phyloP scores from a whole-genome alignment of 2,797 vertebrate species.

The Sebastes elongatus region DNA sequence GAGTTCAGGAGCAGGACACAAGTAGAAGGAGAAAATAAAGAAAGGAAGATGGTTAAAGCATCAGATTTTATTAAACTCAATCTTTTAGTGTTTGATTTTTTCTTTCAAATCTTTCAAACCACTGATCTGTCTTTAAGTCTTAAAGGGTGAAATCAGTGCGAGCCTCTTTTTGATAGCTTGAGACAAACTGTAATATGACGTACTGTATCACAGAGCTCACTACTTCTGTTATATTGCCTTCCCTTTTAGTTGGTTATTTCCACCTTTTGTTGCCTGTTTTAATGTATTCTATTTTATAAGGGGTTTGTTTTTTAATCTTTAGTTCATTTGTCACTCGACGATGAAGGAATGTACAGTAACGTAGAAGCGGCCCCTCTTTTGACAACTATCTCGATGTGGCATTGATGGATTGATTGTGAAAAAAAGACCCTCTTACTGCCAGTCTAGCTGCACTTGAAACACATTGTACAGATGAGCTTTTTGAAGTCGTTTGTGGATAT shows the following conservation, averaged over 20 bases:
- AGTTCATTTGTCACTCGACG: constrained; percentile 4
- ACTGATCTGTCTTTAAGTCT: background rate
- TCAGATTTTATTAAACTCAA: background rate
- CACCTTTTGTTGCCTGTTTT: constrained; percentile 33
- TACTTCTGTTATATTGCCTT: constrained; percentile 11
- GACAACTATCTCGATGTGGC: background rate
- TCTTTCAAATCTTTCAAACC: background rate
- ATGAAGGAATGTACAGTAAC: constrained; percentile 40
- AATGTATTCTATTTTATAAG: constrained; percentile 34
- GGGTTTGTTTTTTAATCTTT: constrained; percentile 20
- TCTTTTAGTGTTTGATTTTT: background rate
- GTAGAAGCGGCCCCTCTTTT: background rate
- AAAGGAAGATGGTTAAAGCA: background rate
- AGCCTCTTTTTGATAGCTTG: background rate
- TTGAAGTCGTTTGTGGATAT: constrained; percentile 30
- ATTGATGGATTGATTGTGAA: constrained; percentile 5
- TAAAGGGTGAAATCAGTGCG: constrained; percentile 11
- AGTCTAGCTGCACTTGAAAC: constrained; percentile 39
- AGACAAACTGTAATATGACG: background rate
- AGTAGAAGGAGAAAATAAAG: background rate
- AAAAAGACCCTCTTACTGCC: constrained; percentile 12
- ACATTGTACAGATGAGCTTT: constrained; percentile 34
- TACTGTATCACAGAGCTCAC: constrained; percentile 5
- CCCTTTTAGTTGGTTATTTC: background rate
- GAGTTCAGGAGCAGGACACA: background rate